Percentiles rank a stretch among this genome's conserved stretches.
These are phyloP conservation scores for Crossaster papposus DNA, from an alignment of 53 echinoderm and acorn worm genomes.

Conservation along the genomic window DNA sequence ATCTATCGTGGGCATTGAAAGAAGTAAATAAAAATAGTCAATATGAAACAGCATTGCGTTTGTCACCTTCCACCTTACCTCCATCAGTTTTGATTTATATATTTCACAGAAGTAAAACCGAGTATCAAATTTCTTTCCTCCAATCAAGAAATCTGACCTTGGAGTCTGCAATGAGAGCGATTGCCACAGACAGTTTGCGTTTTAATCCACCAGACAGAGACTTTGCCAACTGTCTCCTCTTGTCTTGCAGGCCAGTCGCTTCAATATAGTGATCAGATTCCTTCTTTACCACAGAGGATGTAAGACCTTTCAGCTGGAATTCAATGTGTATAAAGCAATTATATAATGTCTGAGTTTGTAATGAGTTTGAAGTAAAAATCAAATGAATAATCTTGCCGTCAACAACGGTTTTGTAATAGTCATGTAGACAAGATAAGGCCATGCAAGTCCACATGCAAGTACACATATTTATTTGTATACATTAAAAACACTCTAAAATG, in stretches of 20 bases:
- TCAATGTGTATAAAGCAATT: not conserved
- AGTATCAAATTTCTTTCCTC: not conserved
- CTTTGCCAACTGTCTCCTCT: conserved; percentile 67
- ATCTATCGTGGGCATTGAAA: too few species aligned
- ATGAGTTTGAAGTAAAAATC: not conserved
- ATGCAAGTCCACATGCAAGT: not conserved
- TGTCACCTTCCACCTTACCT: too few species aligned
- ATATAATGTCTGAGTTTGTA: too few species aligned
- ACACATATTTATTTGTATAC: too few species aligned
- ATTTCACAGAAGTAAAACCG: too few species aligned
- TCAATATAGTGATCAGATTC: conserved; percentile 78
- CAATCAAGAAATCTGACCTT: conserved; percentile 60
- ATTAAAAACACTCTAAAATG: not conserved
- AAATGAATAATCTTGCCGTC: too few species aligned
- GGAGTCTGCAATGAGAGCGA: conserved; percentile 84
- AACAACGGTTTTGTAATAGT: too few species aligned
- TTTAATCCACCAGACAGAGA: conserved; percentile 89
- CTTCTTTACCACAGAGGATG: conserved; percentile 49
- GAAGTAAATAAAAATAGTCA: too few species aligned
- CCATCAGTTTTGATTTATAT: too few species aligned
- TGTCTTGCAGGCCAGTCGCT: conserved; percentile 71
- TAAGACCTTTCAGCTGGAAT: conserved; percentile 71
- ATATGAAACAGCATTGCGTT: too few species aligned
- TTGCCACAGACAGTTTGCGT: conserved; percentile 86
- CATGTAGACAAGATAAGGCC: too few species aligned